phyloP scores from a whole-genome alignment of 2,113 vertebrate species.

The Otocyon megalotis region DNA sequence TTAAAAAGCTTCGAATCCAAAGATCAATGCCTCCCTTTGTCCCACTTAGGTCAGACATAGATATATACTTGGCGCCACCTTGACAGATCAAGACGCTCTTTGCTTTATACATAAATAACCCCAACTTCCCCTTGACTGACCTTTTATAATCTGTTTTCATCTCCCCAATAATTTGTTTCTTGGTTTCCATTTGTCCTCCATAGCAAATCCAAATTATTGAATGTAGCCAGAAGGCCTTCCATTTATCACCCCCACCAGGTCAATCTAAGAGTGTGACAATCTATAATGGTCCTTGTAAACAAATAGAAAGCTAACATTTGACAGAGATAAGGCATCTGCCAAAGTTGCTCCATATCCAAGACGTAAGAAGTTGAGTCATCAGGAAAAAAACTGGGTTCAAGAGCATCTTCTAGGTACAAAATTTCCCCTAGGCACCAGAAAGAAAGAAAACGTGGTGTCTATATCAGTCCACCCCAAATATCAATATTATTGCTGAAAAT shows the following conservation, averaged over 20 bases:
- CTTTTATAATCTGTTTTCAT: constrained; percentile 44
- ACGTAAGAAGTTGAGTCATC: constrained; percentile 26
- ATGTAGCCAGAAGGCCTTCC: neutral
- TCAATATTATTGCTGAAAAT: constrained; percentile 38
- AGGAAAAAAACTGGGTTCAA: constrained; percentile 34
- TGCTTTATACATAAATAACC: neutral
- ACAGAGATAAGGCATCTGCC: constrained; percentile 55
- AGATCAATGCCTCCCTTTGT: neutral
- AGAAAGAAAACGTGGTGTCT: neutral
- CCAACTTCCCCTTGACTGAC: neutral
- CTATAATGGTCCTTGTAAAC: constrained; percentile 53
- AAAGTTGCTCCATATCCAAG: constrained; percentile 37
- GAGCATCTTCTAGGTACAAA: neutral
- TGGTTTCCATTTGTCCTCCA: neutral
- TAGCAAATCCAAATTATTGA: constrained; percentile 56
- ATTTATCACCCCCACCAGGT: constrained; percentile 26
- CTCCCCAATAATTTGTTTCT: neutral
- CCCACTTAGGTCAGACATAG: neutral
- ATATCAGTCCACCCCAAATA: neutral
- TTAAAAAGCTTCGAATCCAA: neutral
- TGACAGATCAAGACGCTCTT: neutral
- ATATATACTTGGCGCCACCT: neutral
- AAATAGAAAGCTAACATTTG: constrained; percentile 59
- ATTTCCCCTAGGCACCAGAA: neutral
- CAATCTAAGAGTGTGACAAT: constrained; percentile 26